Percentiles rank a stretch among this genome's conserved stretches.
phyloP scores from a whole-genome alignment of 1,140 invertebrate species.

The Colletes gigas region DNA sequence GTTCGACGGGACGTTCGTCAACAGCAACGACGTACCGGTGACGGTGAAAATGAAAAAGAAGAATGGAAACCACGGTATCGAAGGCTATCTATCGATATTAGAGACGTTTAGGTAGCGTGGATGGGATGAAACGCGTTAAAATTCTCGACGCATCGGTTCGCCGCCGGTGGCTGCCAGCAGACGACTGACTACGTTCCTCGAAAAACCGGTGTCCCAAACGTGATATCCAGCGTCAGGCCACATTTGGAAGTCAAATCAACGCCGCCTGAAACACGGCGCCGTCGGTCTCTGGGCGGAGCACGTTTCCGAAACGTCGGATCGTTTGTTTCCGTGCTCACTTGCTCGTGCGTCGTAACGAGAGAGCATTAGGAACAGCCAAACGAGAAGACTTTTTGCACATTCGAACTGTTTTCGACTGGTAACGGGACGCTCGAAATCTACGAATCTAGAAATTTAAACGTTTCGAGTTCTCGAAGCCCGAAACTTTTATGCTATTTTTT shows the following conservation, averaged over 20 bases:
- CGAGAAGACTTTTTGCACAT: not conserved
- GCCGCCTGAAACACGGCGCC: not conserved
- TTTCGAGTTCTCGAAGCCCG: too few relatives aligned
- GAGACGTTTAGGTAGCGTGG: not conserved
- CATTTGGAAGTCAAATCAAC: slow-evolving; percentile 44
- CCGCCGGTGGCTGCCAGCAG: slow-evolving; percentile 17
- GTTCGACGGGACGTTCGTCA: not conserved
- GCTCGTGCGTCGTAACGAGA: not conserved
- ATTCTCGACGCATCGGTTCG: slow-evolving; percentile 42
- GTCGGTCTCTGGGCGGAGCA: slow-evolving; percentile 1
- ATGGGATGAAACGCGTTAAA: slow-evolving; percentile 12
- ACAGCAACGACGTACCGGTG: not conserved
- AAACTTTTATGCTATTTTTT: too few relatives aligned
- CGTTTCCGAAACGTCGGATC: slow-evolving; percentile 8
- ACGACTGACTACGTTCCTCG: slow-evolving; percentile 29
- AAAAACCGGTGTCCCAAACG: slow-evolving; percentile 42
- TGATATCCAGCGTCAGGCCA: slow-evolving; percentile 6
- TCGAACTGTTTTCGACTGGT: too few relatives aligned
- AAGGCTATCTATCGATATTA: not conserved
- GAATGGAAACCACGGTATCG: not conserved
- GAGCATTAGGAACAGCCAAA: not conserved
- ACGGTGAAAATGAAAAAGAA: not conserved
- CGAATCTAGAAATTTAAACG: too few relatives aligned
- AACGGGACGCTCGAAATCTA: too few relatives aligned
- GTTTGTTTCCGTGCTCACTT: slow-evolving; percentile 18